phyloP scores from a whole-genome alignment of 2,888 invertebrate genomes.

The Cryptophagus acutangulus region DNA sequence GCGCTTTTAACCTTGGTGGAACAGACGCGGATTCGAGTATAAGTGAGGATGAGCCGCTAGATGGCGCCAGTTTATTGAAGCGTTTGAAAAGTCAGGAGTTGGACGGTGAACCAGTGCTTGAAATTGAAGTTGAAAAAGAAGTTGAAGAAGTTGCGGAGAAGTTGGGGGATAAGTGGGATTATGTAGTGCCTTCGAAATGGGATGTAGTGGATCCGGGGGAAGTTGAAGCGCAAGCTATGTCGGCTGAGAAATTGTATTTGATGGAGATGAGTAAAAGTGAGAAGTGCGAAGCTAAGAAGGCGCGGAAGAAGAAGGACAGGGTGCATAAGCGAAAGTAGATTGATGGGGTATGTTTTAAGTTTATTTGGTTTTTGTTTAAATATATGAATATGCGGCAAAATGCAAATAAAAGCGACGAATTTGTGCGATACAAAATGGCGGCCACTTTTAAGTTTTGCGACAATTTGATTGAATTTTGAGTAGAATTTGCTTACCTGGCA shows the following conservation, averaged over 20 bases:
- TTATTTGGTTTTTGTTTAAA: too few relatives aligned
- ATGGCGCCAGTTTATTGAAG: constrained; percentile 41
- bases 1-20: neutral
- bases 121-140: neutral
- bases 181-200: constrained; percentile 90
- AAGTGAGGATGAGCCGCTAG: constrained; percentile 42
- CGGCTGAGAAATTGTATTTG: constrained; percentile 77
- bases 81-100: constrained; percentile 29
- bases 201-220: constrained; percentile 86
- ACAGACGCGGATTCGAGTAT: constrained; percentile 29
- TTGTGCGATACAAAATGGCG: too few relatives aligned
- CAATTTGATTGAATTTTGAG: constrained; percentile 2
- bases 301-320: neutral
- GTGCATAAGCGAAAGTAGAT: neutral
- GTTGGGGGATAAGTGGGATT: constrained; percentile 26
- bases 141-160: neutral
- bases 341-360: neutral
- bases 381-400: too few relatives aligned
- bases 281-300: constrained; percentile 4
- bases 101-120: constrained; percentile 17
- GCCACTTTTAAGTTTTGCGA: too few relatives aligned
- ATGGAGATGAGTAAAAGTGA: constrained; percentile 48
- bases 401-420: too few relatives aligned
- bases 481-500: constrained; percentile 61
- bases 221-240: constrained; percentile 72